phyloP scores from a whole-genome alignment of 2,888 invertebrate genomes.

The Melinopterus prodromus region DNA sequence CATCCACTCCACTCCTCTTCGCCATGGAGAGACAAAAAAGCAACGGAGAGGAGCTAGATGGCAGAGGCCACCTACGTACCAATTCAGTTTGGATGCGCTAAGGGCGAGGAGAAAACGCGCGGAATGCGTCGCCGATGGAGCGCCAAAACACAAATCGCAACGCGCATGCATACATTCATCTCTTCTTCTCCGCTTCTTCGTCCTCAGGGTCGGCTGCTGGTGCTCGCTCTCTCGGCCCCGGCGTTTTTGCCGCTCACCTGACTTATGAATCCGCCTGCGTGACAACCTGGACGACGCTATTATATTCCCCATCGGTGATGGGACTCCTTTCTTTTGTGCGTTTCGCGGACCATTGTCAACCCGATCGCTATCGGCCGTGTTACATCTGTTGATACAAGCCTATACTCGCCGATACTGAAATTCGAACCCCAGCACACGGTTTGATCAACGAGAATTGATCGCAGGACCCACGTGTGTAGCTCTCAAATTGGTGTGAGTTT shows the following conservation, averaged over 20 bases:
- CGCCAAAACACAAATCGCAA: slow-evolving; percentile 61
- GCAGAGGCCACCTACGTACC: slow-evolving; percentile 52
- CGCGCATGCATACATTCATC: slow-evolving; percentile 58
- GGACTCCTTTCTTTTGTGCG: slow-evolving; percentile 4
- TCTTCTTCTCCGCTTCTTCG: slow-evolving; percentile 42
- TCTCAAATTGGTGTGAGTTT: not conserved
- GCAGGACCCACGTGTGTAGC: not conserved
- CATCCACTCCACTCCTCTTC: slow-evolving; percentile 33
- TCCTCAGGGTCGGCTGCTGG: not conserved
- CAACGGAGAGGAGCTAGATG: not conserved
- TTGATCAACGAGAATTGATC: not conserved
- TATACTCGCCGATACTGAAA: slow-evolving; percentile 4
- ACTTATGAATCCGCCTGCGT: not conserved
- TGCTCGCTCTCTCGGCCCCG: slow-evolving; percentile 5
- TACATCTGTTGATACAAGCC: not conserved
- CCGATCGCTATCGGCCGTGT: not conserved
- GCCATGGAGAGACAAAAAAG: slow-evolving; percentile 37
- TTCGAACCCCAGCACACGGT: not conserved
- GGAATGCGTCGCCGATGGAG: slow-evolving; percentile 58
- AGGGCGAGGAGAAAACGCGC: slow-evolving; percentile 52
- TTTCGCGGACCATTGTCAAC: slow-evolving; percentile 4
- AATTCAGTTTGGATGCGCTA: slow-evolving; percentile 45
- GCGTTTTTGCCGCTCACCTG: slow-evolving; percentile 9
- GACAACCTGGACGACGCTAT: slow-evolving; percentile 4
- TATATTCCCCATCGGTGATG: slow-evolving; percentile 4